Evolutionary conservation across 2,113 vertebrate genomes (phyloP), one percentile per base, ranked within the genome.

Genomic region (Solea senegalensis): DNA sequence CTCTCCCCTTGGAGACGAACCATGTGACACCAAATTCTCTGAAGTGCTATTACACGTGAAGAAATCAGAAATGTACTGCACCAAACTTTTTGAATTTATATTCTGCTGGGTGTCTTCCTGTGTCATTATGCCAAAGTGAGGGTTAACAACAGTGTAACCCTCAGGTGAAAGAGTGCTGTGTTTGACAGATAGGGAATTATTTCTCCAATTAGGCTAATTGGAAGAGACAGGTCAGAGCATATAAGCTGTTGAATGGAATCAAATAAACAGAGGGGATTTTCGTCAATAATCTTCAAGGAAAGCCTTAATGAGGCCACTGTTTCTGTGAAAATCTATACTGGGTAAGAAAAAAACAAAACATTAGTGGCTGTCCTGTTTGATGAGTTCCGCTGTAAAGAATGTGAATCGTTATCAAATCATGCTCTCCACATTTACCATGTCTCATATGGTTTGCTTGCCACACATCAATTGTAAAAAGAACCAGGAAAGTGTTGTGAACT

Each of bases 181-280:
- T 86, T 74, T 81, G 80, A 88, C 78, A 87, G 87, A 86, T 70
- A 46, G 77, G 69, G 83, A 84, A 88, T 90, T 80, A 88, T 90
- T 86, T 85, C 55, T 85, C 86, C 88, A 92, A 90, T 94, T 92
- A 92, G 76, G 67, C 72, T 88, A 88, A 92, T 89, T 87, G 88
- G 83, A 85, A 69, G 73, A 71, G 79, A 82, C 81, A 87, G 79
- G 73, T 86, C 81, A 84, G 86, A 81, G 72, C 80, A 83, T 52
- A 84, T 72, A 76, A 67, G 62, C 62, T 76, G 74, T 62, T 69
- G 65, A 81, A 83, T 78, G 44, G 76, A 74, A 82, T 65, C 34
- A 28, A 82, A 85, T 58, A 78, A 85, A 85, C 72, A 80, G 67
- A 62, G 59, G 46, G 34, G 68, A 75, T 28, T 45, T 66, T 64